phyloP scores from a whole-genome alignment of 35 echinoderm and acorn worm species.

The Chiridota heheva region DNA sequence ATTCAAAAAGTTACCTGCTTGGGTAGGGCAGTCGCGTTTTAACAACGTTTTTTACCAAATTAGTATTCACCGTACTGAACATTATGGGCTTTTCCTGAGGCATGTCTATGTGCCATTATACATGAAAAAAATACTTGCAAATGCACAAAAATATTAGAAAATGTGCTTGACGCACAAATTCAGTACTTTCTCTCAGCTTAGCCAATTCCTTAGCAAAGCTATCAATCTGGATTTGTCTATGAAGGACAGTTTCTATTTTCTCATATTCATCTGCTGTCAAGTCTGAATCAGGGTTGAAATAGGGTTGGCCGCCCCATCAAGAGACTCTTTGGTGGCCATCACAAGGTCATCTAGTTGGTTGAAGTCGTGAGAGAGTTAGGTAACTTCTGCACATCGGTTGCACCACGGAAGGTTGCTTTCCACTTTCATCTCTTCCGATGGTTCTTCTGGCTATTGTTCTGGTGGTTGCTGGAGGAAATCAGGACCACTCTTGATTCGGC shows the following conservation, averaged over 20 bases:
- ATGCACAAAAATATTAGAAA: no score
- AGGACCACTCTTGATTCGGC: no score
- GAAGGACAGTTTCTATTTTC: background rate
- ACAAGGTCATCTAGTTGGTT: constrained; percentile 5
- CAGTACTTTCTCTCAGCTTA: no score
- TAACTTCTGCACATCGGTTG: background rate
- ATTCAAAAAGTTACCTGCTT: no score
- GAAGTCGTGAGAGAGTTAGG: background rate
- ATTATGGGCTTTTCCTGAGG: no score
- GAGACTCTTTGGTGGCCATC: background rate
- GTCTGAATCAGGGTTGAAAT: background rate
- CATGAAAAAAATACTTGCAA: no score
- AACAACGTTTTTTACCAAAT: no score
- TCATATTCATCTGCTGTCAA: background rate
- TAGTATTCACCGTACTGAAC: no score
- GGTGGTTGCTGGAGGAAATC: background rate
- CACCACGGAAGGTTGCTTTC: background rate
- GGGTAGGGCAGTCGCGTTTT: no score
- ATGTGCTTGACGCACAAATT: no score
- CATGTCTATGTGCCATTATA: no score
- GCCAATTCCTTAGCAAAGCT: background rate
- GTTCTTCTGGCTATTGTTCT: constrained; percentile 5
- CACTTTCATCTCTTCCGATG: background rate
- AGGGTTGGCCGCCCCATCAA: background rate
- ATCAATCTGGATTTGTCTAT: background rate